These are phyloP conservation scores for Ischnura elegans DNA, from an alignment of 2,888 invertebrate genomes.

Conservation along the genomic window DNA sequence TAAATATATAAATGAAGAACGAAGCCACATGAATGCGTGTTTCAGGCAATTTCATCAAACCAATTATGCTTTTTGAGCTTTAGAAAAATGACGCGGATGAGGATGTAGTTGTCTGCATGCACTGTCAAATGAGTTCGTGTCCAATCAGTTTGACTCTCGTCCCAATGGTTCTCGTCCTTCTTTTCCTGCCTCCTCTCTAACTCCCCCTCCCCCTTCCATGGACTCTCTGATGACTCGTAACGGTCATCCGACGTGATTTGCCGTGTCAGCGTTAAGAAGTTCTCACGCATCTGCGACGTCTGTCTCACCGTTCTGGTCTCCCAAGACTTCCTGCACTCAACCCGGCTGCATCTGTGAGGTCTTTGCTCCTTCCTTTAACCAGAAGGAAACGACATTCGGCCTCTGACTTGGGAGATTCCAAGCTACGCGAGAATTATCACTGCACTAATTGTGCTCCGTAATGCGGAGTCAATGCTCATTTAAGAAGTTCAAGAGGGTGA, in stretches of 20 bases:
- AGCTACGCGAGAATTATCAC: background rate
- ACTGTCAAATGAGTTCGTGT: background rate
- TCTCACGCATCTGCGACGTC: slow-evolving; percentile 58
- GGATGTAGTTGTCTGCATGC: slow-evolving; percentile 61
- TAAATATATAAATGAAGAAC: background rate
- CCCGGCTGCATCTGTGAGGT: slow-evolving; percentile 32
- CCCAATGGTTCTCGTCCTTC: background rate
- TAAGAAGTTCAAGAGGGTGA: background rate
- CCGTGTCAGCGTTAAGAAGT: slow-evolving; percentile 56
- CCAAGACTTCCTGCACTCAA: slow-evolving; percentile 41
- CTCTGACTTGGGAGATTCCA: background rate
- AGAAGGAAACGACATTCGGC: background rate
- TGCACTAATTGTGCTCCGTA: background rate
- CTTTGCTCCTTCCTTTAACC: slow-evolving; percentile 38
- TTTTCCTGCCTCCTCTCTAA: background rate
- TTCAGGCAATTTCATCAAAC: background rate
- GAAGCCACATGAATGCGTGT: background rate
- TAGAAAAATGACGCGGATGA: background rate
- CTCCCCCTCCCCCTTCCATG: background rate
- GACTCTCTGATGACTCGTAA: slow-evolving; percentile 49
- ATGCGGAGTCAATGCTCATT: background rate
- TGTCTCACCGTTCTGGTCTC: background rate
- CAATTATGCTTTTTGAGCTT: background rate
- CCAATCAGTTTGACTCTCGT: slow-evolving; percentile 4
- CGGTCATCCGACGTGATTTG: slow-evolving; percentile 37